Evolutionary conservation across 2,888 invertebrate genomes (phyloP), one percentile per base, ranked within the genome.

Genomic region (Epistrophe grossulariae): DNA sequence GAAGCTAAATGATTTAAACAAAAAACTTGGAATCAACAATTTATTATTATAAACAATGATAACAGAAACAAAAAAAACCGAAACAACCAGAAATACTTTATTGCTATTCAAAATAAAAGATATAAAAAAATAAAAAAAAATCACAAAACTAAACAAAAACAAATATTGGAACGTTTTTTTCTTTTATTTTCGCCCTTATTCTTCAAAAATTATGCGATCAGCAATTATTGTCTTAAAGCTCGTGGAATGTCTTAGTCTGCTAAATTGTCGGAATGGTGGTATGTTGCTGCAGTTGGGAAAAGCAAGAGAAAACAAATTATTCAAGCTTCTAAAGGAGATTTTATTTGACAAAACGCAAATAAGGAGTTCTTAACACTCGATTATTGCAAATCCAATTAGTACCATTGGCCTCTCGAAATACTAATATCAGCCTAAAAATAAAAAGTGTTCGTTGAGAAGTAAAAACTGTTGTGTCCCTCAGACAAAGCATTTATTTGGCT

Each of bases 31-130:
- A 83, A 83, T 83, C 50, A 83, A 87, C 79, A 80, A 87, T 79
- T 83, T 79, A 83, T 87, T 79, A 87, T 87, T 76, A 83, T 57
- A 83, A 79, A 83, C 60, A 76, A 79, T 76, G 74, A 83, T 79
- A 78, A 77, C 48, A 43, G 52, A 66, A 76, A 70, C 35, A 66
- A 50, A 24, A n/a, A 43, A 72, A 70, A 74, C 71, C 68, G 59
- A 66, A 50, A 66, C 52, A 68, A 72, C 59, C 62, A 71, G 43
- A 79, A 79, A 71, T 48, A 77, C 79, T 87, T 87, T 79, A 87
- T 82, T 87, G 87, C 87, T 87, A 87, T 83, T 71, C 59, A 81
- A 85, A 85, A 84, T 80, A 80, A 80, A 84, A 78, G 45, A 84
- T 55, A 62, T 31, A 76, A 77, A 87, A 79, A 79, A 79, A 11